These are phyloP conservation scores for Heloderma charlesbogerti DNA, from an alignment of 2,113 vertebrate genomes.

Conservation along the genomic window DNA sequence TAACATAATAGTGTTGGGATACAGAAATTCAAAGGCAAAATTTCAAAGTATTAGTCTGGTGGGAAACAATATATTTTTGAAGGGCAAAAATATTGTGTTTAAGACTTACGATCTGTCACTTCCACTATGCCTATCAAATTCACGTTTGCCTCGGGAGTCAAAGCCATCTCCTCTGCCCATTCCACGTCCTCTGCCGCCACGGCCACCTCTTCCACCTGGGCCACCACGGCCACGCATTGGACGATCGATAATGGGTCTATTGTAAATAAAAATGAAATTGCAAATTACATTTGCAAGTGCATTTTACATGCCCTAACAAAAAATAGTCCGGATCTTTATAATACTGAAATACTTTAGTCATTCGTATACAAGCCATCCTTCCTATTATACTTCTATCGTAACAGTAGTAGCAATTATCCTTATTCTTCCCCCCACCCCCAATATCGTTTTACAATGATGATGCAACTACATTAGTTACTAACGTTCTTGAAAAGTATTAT, in stretches of 20 bases:
- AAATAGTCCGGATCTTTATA: no score
- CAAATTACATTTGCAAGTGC: not conserved
- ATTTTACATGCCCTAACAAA: not conserved
- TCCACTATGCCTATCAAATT: slow-evolving; percentile 98
- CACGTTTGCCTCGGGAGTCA: slow-evolving; percentile 95
- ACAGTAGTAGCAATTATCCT: not conserved
- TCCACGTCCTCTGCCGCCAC: slow-evolving; percentile 91
- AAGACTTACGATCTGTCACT: slow-evolving; percentile 96
- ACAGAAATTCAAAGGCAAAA: slow-evolving; percentile 70
- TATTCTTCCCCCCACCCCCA: not conserved
- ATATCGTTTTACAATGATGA: not conserved
- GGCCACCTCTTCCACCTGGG: slow-evolving; percentile 85
- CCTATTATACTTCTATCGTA: not conserved
- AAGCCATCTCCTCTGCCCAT: slow-evolving; percentile 95
- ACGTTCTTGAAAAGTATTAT: not conserved
- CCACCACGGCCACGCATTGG: slow-evolving; percentile 93
- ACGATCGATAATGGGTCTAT: slow-evolving; percentile 88
- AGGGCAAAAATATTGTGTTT: slow-evolving; percentile 25
- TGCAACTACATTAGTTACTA: not conserved
- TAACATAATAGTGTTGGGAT: slow-evolving; percentile 81
- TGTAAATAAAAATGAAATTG: not conserved
- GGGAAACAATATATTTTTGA: not conserved
- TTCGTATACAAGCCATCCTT: not conserved
- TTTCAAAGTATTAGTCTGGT: not conserved
- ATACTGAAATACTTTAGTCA: not conserved